Evolutionary conservation across 2,888 invertebrate genomes (phyloP).

Genomic region (Linnaemya vulpina): DNA sequence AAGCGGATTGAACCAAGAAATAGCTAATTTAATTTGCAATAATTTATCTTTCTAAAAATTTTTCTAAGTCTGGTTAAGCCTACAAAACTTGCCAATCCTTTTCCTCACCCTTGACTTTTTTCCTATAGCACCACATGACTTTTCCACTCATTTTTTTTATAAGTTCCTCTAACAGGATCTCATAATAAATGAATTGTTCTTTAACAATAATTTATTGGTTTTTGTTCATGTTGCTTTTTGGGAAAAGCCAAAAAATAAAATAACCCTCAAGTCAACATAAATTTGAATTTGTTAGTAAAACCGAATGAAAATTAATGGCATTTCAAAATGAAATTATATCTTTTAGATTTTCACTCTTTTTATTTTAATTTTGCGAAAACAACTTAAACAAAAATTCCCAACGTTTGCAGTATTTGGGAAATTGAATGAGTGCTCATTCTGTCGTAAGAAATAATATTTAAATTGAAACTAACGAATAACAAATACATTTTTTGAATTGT

Average conservation of each 20-base stretch:
- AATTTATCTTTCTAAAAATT: too few relatives aligned
- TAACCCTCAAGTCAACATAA: slow-evolving; percentile 34
- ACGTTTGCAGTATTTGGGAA: slow-evolving; percentile 1
- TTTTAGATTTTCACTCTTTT: neutral
- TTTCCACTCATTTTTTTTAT: neutral
- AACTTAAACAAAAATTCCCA: neutral
- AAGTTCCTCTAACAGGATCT: slow-evolving; percentile 10
- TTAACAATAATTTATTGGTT: slow-evolving; percentile 16
- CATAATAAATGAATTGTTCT: slow-evolving; percentile 19
- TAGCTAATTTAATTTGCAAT: too few relatives aligned
- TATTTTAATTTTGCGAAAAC: neutral
- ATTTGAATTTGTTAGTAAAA: slow-evolving; percentile 45
- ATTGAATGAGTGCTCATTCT: slow-evolving; percentile 24
- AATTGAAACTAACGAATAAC: neutral
- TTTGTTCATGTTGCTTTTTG: neutral
- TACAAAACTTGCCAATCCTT: too few relatives aligned
- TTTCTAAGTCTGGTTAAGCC: too few relatives aligned
- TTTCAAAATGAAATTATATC: slow-evolving; percentile 57
- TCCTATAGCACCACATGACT: neutral
- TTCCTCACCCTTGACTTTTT: neutral
- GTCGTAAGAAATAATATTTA: neutral
- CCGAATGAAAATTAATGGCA: slow-evolving; percentile 62
- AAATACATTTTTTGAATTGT: slow-evolving; percentile 2
- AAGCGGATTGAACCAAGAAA: too few relatives aligned
- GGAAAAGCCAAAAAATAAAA: neutral